Evolutionary conservation across 2,888 invertebrate species (phyloP).

Genomic region (Drosophila putrida): DNA sequence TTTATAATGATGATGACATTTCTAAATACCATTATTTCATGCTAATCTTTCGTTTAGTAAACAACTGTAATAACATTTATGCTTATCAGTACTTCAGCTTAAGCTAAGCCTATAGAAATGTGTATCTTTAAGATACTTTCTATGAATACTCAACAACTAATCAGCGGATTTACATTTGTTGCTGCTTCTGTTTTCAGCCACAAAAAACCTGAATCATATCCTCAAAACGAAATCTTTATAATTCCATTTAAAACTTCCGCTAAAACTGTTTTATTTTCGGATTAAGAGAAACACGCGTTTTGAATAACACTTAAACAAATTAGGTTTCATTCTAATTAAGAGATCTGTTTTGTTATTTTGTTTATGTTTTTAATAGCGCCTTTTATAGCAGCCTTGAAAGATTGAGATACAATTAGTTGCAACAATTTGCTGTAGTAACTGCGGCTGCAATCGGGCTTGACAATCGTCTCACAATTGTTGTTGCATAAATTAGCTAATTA

Average conservation of each 20-base stretch:
- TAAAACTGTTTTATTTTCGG: constrained; percentile 24
- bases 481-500: constrained; percentile 77
- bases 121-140: constrained; percentile 1
- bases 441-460: constrained; percentile 9
- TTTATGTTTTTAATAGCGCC: background rate
- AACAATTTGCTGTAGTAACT: constrained; percentile 27
- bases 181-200: constrained; percentile 1
- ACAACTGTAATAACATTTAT: constrained; percentile 2
- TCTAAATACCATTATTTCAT: background rate
- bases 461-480: constrained; percentile 38
- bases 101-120: background rate
- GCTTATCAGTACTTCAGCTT: constrained; percentile 1
- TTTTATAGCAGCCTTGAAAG: constrained; percentile 35
- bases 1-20: background rate
- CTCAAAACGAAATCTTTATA: constrained; percentile 29
- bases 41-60: background rate
- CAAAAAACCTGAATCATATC: constrained; percentile 46
- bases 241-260: constrained; percentile 41
- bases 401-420: constrained; percentile 39
- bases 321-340: constrained; percentile 60
- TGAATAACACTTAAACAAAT: constrained; percentile 41
- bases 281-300: constrained; percentile 44
- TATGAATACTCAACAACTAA: constrained; percentile 3
- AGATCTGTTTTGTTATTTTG: constrained; percentile 35
- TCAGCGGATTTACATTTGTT: constrained; percentile 3